A percentile compares a stretch with the other conserved stretches of the same genome.
phyloP scores from a whole-genome alignment of 92 coral and sea anemone genomes.

The Actinernus sp. region DNA sequence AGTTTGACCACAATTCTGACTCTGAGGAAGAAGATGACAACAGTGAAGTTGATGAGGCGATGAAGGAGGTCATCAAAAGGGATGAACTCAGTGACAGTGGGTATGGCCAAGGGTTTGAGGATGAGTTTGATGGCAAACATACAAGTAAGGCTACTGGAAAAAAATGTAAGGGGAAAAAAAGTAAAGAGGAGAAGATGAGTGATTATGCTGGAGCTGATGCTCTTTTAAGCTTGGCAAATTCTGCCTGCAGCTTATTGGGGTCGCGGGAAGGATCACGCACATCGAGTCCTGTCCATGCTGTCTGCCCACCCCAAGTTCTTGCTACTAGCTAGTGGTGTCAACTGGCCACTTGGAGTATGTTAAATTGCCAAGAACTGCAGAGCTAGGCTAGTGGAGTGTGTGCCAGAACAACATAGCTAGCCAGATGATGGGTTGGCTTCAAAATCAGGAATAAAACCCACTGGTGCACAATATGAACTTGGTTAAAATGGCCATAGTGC shows the following conservation, averaged over 20 bases:
- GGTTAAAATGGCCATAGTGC: too few relatives aligned
- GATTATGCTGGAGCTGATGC: conserved; percentile 99
- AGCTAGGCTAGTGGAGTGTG: too few relatives aligned
- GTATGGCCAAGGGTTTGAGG: conserved; percentile 87
- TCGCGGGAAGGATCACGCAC: conserved; percentile 37
- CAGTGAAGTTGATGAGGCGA: conserved; percentile 91
- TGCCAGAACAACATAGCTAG: too few relatives aligned
- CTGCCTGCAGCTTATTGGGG: conserved; percentile 72
- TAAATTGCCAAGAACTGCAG: too few relatives aligned
- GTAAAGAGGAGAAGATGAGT: conserved; percentile 71
- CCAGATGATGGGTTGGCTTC: too few relatives aligned
- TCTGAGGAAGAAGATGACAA: conserved; percentile 87
- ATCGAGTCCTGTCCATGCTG: conserved; percentile 57
- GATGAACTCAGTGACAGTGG: conserved; percentile 97
- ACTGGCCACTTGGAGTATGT: too few relatives aligned
- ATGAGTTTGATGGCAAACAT: conserved; percentile 65
- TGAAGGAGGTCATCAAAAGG: conserved; percentile 80
- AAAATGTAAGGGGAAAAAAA: conserved; percentile 58
- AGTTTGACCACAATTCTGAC: conserved; percentile 94
- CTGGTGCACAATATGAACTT: too few relatives aligned
- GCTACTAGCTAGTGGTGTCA: conserved; percentile 62
- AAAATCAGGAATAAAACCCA: too few relatives aligned
- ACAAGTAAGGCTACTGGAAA: conserved; percentile 4
- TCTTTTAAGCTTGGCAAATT: conserved; percentile 88
- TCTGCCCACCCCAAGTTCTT: conserved; percentile 27